Base-by-base conservation (phyloP, 2,113 vertebrate species). In the Solenodon paradoxus region DNA sequence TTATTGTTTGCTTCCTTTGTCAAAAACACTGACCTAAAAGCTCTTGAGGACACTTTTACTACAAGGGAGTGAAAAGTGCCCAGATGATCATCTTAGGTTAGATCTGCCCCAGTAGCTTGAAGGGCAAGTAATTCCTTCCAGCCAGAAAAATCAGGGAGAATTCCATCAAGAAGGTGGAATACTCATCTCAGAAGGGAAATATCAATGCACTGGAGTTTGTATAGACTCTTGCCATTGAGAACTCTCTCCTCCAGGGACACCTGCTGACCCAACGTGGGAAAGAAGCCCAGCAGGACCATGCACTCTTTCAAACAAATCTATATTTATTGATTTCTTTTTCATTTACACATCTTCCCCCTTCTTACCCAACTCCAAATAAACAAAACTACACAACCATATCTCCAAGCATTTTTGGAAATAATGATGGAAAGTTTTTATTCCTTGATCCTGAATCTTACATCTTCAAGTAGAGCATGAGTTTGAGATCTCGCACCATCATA, bases 391-490 rank as follows among this genome's bases (percentile, higher is more conserved):
- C 32, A 42, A 71, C 22, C 32, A 15, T 20, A 75, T 87, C 49
- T 93, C 5, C 35, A 80, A 55, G 47, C 22, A 45, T 71, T 91
- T 81, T 32, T 83, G 15, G 38, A 78, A 74, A 84, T 71, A 87
- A 74, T 80, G 40, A 80, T 35, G 16, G n/a, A 59, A 49, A 81
- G 11, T 45, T 91, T 71, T 51, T 85, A 74, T 78, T 88, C 28
- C 61, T 90, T 53, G 1, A 92, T 30, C 4, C 42, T 72, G 12
- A 63, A 63, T 81, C 16, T 92, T 0, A 85, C 30, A 3, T 92
- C 35, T 92, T 89, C 51, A 82, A 87, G 47, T 22, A 87, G 42
- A 89, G 22, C 19, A 35, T 92, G 38, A 59, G 75, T 96, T 57
- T 83, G 59, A 94, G 35, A 80, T 51, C 7, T 80, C 42, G n/a